Base-by-base conservation (phyloP, 2,797 vertebrate genomes). In the Smutsia gigantea region DNA sequence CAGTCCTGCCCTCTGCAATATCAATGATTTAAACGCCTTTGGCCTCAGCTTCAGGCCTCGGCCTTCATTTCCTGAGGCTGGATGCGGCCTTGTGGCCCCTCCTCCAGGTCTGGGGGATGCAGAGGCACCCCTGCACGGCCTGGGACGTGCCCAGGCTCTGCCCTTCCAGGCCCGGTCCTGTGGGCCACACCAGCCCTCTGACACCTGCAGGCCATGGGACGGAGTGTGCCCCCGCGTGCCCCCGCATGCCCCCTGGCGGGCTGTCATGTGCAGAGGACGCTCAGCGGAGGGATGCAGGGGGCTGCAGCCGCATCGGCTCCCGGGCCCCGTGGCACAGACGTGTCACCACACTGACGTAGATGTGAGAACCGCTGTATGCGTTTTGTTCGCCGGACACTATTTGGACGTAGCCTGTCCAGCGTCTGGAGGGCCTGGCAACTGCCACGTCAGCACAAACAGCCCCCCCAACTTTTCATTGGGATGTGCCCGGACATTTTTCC, bases 401-500 rank as follows among this genome's bases (percentile, higher is more conserved):
- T 90, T 97, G 97, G 98, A 96, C 96, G 66, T 0, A 77, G 97
- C 97, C 95, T 89, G 95, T 82, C 90, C 97, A 89, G 97, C 97
- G 92, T 98, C 98, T 81, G 53, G 82, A 97, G 96, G 92, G 98
- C 98, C 92, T n/a, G 97, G 98, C 97, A 97, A 98, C 97, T 86
- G 98, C 98, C 97, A 95, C 98, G 98, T 99, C 99, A 99, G 99
- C 99, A 98, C 98, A 98, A 98, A 98, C 97, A 97, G 97, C 98
- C 98, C 98, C 98, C 98, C 98, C 98, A 92, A 97, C 98, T 98
- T 98, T 97, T 98, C 98, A 90, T 98, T 96, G 97, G 98, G 98
- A 98, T 98, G 96, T 96, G 98, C 98, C 97, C 98, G 98, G 99
- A 98, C 98, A 98, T 99, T 99, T 99, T 99, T 99, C 99, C 99